Evolutionary conservation across 1,140 invertebrate genomes (phyloP), one percentile per base, ranked within the genome.

Genomic region (Cecropterus lyciades): DNA sequence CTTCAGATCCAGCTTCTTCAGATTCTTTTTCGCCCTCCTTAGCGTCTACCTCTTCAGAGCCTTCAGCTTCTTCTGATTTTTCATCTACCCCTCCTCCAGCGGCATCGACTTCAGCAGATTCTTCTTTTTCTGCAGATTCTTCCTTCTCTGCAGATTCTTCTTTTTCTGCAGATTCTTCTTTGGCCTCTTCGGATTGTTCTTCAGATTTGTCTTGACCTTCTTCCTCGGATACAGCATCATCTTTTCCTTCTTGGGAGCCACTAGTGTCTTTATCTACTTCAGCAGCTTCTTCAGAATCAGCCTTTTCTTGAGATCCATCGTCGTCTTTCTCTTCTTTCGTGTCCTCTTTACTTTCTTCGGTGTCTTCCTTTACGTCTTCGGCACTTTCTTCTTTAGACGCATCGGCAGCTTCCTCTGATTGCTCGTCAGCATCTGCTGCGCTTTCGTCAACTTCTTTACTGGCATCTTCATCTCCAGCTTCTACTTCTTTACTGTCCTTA

Each of bases 251-350:
- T 71, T 85, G 68, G 24, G 86, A 88, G 27, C 82, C 84, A 71
- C 69, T 72, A 20, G 53, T 67, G 17, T 80, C 66, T 57, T 67
- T 70, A n/a, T 69, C 67, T 59, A 67, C 77, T 52, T 89, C 85
- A 59, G 46, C 67, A 57, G 60, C 55, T 77, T 82, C 82, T 62
- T 75, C 74, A 77, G 79, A 81, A 73, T 86, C 88, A 82, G 80
- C 79, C 73, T 90, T 86, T 84, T 93, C 87, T 81, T 89, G 87
- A 79, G 81, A 86, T 87, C 79, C 82, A 80, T 87, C 81, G 69
- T 77, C 83, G 30, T 82, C 81, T 60, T 87, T 86, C 56, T 86
- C 80, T 68, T 79, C 70, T 67, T 82, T 77, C 49, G 68, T 71
- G 46, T 84, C 81, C 77, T 90, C 81, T 14, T 79, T 79, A 56